Evolutionary conservation across 2,888 invertebrate genomes (phyloP), one percentile per base, ranked within the genome.

Genomic region (Cylloceria caligata): DNA sequence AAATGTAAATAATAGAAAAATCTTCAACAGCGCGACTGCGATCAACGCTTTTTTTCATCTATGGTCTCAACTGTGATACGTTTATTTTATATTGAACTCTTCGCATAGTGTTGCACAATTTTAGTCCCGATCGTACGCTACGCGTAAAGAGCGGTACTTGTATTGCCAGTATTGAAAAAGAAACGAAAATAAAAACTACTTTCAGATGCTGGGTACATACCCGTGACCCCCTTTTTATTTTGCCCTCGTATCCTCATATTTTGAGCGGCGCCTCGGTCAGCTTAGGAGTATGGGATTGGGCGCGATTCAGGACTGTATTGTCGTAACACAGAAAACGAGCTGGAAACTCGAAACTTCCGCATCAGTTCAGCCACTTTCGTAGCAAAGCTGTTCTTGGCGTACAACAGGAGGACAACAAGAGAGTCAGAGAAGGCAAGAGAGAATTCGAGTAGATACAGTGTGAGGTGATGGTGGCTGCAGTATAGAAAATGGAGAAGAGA

Each of bases 301-400:
- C 60, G 42, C 45, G 45, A 27, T 19, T 19, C 39, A 45, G 19
- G 36, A n/a, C 30, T 74, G 73, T 68, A 80, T 80, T 55, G 39
- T 68, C 73, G 69, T 52, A 71, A 80, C 64, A 60, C 39, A 64
- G 45, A 80, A 75, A 71, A 71, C 49, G 39, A 71, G 74, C 55
- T 71, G 73, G 74, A 79, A 75, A 67, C 78, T 75, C 49, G 74
- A 81, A 81, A 80, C 65, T 78, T 81, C 69, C 39, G 47, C 69
- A 72, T 73, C 24, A 69, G 71, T 74, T 69, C 72, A 76, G 64
- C 68, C 76, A 74, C 36, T 77, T 80, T 77, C 64, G 49, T 52
- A 62, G 55, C 42, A 67, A 64, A 65, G 57, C 64, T 55, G 73
- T 74, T 78, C 60, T 69, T 78, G 65, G 69, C 60, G 57, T 75